Base-by-base conservation (phyloP, 37 sponge, comb jelly and placozoan species). In the Haliclona indistincta region DNA sequence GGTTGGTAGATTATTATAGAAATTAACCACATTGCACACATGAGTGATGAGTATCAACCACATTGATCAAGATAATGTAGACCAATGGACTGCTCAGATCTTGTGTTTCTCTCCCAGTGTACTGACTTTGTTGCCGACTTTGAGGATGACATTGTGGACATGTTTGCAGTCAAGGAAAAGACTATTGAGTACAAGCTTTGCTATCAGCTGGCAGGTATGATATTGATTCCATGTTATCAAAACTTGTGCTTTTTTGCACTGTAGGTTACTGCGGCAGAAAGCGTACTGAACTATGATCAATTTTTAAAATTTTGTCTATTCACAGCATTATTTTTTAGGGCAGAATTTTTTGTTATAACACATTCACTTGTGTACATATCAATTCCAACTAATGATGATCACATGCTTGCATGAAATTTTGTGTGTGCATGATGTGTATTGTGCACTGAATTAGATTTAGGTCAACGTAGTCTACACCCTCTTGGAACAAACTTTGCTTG, bases 131-230 rank as follows among this genome's bases (percentile, higher is more conserved):
- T 89, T n/a, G 66, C 71, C 43, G 85, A 84, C 22, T 78, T 68
- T 39, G 90, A 89, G 23, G 90, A 89, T 56, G 90, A 84, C 71
- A 67, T 89, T 5, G 56, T 89, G 0, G 67, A 68, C 47, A 51
- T 89, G 34, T 74, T 78, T 55, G 61, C 64, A 56, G 77, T 70
- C 22, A 64, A 74, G 37, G 61, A 36, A 32, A 25, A 71, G 20
- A 73, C 78, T 1, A 32, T 78, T 23, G 70, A 75, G 56, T 45
- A 61, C 11, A 74, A 86, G 56, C 76, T 86, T 0, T 86, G 87
- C 44, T 56, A 13, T 15, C 13, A 13, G 8, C 19, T 66, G 38
- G 7, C 39, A 26, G 67, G 67, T 61, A 61, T 10, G 7, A 47
- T 26, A 47, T 47, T 64, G 29, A 6, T 64, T n/a, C 11, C 33